Conservation (phyloP, 64 coral and sea anemone species). For the Montipora sp. region DNA sequence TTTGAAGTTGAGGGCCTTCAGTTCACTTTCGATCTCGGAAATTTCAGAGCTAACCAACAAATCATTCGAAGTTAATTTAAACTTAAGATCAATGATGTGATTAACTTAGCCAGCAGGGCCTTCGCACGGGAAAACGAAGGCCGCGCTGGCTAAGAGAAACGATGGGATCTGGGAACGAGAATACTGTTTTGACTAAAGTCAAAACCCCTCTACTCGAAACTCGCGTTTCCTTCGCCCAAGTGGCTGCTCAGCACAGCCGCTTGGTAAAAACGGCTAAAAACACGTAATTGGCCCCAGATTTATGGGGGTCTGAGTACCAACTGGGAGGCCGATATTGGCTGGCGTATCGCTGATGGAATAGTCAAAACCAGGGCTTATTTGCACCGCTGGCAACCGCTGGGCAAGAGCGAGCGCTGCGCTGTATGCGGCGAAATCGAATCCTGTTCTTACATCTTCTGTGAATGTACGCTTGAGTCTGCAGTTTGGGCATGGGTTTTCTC, state of each 20-base stretch:
- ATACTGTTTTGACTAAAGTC: no score
- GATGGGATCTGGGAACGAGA: no score
- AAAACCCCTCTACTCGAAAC: no score
- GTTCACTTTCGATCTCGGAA: no score
- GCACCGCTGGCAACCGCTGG: not conserved
- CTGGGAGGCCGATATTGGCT: not conserved
- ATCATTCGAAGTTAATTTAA: no score
- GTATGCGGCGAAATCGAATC: not conserved
- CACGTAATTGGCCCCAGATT: not conserved
- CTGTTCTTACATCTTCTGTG: not conserved
- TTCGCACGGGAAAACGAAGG: no score
- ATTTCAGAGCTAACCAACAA: no score
- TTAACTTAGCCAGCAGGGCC: no score
- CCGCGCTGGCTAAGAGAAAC: no score
- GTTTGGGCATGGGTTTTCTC: not conserved
- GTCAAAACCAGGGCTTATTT: not conserved
- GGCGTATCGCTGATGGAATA: not conserved
- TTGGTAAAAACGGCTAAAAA: not conserved
- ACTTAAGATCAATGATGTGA: no score
- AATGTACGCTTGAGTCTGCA: not conserved
- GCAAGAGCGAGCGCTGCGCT: not conserved
- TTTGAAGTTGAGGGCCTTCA: no score
- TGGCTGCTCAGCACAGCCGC: not conserved
- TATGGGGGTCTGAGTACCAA: slow-evolving; percentile 16
- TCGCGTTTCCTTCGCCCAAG: no score